These are phyloP conservation scores for Dendropsophus ebraccatus DNA, from an alignment of 2,113 vertebrate species.

Conservation along the genomic window DNA sequence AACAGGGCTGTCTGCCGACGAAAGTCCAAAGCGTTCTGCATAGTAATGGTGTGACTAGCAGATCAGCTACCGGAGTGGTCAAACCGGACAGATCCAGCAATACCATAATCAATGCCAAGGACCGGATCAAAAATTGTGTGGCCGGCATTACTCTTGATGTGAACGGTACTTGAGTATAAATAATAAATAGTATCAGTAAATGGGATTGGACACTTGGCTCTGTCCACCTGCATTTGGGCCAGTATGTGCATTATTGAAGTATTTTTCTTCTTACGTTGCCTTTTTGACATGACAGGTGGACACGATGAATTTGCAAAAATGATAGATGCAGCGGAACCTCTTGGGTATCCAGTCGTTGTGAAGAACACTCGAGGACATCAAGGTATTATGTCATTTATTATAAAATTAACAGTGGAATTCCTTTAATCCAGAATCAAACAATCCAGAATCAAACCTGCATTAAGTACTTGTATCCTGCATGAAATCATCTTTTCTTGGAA, in stretches of 20 bases:
- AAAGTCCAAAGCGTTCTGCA: conserved; percentile 1
- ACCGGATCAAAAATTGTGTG: not conserved
- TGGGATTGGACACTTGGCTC: not conserved
- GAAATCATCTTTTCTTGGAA: too few relatives aligned
- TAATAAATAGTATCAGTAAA: not conserved
- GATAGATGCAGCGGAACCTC: conserved; percentile 88
- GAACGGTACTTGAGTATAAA: not conserved
- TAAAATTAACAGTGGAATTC: not conserved
- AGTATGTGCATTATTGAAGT: not conserved
- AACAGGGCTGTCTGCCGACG: not conserved
- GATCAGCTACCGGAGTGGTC: not conserved
- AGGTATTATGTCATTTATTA: conserved; percentile 69
- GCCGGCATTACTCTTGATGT: not conserved
- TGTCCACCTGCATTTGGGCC: not conserved
- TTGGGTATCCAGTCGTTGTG: conserved; percentile 90
- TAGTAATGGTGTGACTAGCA: conserved; percentile 3
- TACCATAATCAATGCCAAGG: not conserved
- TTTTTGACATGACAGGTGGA: conserved; percentile 76
- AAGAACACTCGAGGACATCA: conserved; percentile 90
- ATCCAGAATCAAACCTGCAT: too few relatives aligned
- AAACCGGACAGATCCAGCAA: not conserved
- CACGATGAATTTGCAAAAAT: conserved; percentile 91
- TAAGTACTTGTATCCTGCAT: too few relatives aligned
- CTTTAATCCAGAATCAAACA: not conserved
- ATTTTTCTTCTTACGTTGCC: not conserved